Conservation (phyloP, 2,113 vertebrate species). For the Phainopepla nitens region DNA sequence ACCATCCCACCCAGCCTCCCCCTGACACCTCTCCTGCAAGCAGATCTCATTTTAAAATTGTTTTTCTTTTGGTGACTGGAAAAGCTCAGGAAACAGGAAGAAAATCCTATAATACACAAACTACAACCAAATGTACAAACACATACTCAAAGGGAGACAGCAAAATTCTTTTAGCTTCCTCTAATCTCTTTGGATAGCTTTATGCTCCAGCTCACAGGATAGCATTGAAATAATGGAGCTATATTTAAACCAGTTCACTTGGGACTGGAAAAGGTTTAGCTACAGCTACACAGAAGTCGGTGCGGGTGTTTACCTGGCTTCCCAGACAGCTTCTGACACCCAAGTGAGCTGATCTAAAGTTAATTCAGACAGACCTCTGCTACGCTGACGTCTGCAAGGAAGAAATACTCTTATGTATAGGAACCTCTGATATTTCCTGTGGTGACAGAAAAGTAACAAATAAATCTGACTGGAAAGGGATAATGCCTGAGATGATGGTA, state of each 20-base stretch:
- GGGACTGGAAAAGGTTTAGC: slow-evolving; percentile 10
- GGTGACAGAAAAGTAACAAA: slow-evolving; percentile 51
- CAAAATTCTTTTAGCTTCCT: slow-evolving; percentile 34
- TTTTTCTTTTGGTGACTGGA: background rate
- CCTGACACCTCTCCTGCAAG: background rate
- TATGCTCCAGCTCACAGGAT: background rate
- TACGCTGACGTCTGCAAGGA: slow-evolving; percentile 33
- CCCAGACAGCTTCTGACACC: slow-evolving; percentile 57
- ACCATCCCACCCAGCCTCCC: background rate
- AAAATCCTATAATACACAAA: background rate
- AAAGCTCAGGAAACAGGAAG: slow-evolving; percentile 8
- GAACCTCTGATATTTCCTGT: slow-evolving; percentile 37
- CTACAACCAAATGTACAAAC: slow-evolving; percentile 26
- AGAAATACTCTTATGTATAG: slow-evolving; percentile 41
- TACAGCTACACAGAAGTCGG: background rate
- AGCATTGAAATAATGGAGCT: background rate
- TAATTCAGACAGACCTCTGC: slow-evolving; percentile 60
- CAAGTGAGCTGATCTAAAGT: slow-evolving; percentile 62
- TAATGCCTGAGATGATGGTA: background rate
- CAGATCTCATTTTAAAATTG: background rate
- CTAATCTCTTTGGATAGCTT: slow-evolving; percentile 42
- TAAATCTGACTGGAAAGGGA: slow-evolving; percentile 27
- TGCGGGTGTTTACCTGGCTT: slow-evolving; percentile 38
- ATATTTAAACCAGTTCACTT: slow-evolving; percentile 22
- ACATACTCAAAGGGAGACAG: slow-evolving; percentile 3